A percentile compares a stretch with the other conserved stretches of the same genome.
Conservation (phyloP, 2,113 vertebrate species). For the Notiomystis cincta region DNA sequence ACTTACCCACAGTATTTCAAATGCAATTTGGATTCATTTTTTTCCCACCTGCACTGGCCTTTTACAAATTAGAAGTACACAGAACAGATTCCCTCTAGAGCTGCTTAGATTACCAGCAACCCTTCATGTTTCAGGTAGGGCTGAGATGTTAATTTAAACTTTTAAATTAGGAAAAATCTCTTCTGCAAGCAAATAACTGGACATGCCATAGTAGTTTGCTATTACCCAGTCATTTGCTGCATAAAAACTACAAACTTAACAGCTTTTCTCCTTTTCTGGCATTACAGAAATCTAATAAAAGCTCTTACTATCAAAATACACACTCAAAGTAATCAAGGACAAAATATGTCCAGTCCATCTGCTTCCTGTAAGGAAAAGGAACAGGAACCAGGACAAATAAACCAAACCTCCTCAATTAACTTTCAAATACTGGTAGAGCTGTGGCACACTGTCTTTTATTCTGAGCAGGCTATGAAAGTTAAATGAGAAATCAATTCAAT, state of each 20-base stretch:
- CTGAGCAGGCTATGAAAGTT: not conserved
- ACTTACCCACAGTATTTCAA: not conserved
- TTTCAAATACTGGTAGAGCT: not conserved
- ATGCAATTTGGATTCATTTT: not conserved
- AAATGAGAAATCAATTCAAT: not conserved
- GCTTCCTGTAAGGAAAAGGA: not conserved
- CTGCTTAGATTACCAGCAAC: not conserved
- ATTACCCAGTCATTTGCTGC: not conserved
- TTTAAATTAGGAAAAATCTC: not conserved
- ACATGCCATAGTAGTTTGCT: not conserved
- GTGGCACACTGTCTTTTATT: not conserved
- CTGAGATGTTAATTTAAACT: not conserved
- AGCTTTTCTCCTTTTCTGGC: not conserved
- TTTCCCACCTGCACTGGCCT: not conserved
- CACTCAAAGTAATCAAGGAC: not conserved
- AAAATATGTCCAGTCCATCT: not conserved
- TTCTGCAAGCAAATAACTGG: not conserved
- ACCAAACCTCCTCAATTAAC: not conserved
- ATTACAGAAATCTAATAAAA: not conserved
- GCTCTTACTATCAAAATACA: not conserved
- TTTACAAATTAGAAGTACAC: not conserved
- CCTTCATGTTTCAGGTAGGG: not conserved
- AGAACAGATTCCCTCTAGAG: not conserved
- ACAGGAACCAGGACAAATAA: not conserved
- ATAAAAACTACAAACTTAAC: not conserved